Evolutionary conservation across 2,888 invertebrate genomes (phyloP).

Genomic region (Drosophila rubida): DNA sequence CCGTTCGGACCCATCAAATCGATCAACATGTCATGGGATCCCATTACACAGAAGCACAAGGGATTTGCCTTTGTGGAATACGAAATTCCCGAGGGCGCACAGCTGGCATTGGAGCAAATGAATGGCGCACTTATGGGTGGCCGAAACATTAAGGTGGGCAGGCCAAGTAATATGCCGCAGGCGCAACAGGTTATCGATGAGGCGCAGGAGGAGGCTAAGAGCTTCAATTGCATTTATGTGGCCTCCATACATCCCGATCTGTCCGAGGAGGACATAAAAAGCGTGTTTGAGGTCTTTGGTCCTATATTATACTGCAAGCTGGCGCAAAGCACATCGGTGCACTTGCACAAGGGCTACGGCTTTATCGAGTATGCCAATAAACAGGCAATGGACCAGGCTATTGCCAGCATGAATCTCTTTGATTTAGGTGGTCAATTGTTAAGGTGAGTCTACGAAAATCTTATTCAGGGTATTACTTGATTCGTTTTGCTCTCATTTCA

Average conservation of each 20-base stretch:
- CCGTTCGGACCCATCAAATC: constrained; percentile 99
- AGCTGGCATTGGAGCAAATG: constrained; percentile 99
- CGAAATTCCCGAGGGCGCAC: constrained; percentile 99
- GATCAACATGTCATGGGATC: constrained; percentile 99
- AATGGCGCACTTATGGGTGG: constrained; percentile 99
- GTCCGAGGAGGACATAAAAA: constrained; percentile 98
- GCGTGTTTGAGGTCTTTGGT: constrained; percentile 99
- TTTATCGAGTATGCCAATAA: constrained; percentile 98
- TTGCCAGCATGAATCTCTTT: constrained; percentile 99
- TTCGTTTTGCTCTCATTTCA: constrained; percentile 1
- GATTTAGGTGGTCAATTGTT: constrained; percentile 98
- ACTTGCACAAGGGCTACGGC: constrained; percentile 98
- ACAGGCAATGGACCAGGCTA: constrained; percentile 97
- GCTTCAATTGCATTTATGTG: constrained; percentile 98
- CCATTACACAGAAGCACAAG: constrained; percentile 99
- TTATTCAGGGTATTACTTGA: neutral
- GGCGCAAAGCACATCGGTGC: constrained; percentile 95
- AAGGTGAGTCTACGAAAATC: constrained; percentile 75
- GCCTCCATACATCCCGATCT: constrained; percentile 99
- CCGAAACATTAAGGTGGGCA: constrained; percentile 97
- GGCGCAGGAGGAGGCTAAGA: constrained; percentile 98
- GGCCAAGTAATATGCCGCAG: constrained; percentile 99
- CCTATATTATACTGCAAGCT: constrained; percentile 97
- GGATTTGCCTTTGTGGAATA: constrained; percentile 99
- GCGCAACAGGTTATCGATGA: constrained; percentile 99